phyloP scores from a whole-genome alignment of 2,888 invertebrate species.

The Sinelater perroti region DNA sequence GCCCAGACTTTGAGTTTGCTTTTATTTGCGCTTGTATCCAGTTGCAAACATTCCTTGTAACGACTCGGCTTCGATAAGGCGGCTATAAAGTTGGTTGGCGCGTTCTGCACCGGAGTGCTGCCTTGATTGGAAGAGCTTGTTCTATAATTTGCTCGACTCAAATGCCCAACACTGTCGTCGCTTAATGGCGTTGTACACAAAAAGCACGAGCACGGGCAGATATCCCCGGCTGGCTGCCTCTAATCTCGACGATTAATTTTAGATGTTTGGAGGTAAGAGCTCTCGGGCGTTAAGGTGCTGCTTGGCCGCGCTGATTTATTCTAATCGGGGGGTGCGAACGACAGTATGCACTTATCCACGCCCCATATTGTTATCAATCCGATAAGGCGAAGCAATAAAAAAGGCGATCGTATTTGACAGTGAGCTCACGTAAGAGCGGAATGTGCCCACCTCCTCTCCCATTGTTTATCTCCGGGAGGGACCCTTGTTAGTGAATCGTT shows the following conservation, averaged over 20 bases:
- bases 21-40: no score
- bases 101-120: no score
- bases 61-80: no score
- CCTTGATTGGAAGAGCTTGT: no score
- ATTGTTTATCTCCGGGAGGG: slow-evolving; percentile 42
- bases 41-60: no score
- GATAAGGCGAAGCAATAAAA: slow-evolving; percentile 44
- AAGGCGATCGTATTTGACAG: slow-evolving; percentile 45
- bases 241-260: slow-evolving; percentile 28
- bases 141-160: no score
- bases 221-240: background rate
- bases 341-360: slow-evolving; percentile 43
- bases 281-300: slow-evolving; percentile 21
- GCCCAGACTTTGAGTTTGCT: no score
- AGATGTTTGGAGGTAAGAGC: slow-evolving; percentile 27
- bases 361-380: slow-evolving; percentile 43
- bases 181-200: slow-evolving; percentile 2
- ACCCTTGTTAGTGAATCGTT: slow-evolving; percentile 45
- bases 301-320: slow-evolving; percentile 31
- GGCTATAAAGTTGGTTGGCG: no score
- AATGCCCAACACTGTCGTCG: no score
- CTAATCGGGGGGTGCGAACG: slow-evolving; percentile 37
- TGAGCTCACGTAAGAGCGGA: slow-evolving; percentile 42
- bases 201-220: no score
- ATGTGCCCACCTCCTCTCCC: slow-evolving; percentile 34